Evolutionary conservation across 2,113 vertebrate genomes (phyloP), one percentile per base, ranked within the genome.

Genomic region (Hyla sarda): DNA sequence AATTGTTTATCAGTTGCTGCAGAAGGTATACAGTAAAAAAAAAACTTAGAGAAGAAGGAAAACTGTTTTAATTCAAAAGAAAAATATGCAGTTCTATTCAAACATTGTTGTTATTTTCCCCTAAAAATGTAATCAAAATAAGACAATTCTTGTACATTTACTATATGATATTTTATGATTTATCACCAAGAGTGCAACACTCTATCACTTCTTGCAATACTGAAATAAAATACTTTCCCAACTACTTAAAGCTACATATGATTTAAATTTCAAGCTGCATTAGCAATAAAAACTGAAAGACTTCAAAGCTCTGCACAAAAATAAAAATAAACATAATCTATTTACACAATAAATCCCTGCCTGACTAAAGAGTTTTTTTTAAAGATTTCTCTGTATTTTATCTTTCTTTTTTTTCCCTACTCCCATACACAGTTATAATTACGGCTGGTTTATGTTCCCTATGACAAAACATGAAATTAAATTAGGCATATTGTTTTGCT

Each of bases 1-100:
- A 82, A 52, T 23, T 72, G 81, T 71, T 82, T 82, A 82, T 82
- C 81, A 72, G 81, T 82, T 34, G 45, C 65, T 54, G 62, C 62
- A 82, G 65, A 82, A 82, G 65, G 12, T 37, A 23, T 45, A 62
- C 45, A 2, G 77, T 45, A 62, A 19, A 25, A 13, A n/a, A n/a
- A 45, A 80, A 62, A 5, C 8, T 45, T 12, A 3, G 25, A 45
- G 1, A 62, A 30, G 25, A 81, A 65, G 54, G 62, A 25, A 79
- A 45, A 45, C 13, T 45, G 54, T 47, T 65, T 81, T 81, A 47
- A 81, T 65, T 81, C 6, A 81, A n/a, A 34, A 60, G 28, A 60
- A 60, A 80, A 60, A 62, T 62, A 62, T 60, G 21, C 14, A 11
- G 12, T 30, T 58, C 2, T 13, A 45, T 54, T 79, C 32, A 80